Conservation (phyloP, 2,888 invertebrate genomes). For the Troglohyphantes excavatus region DNA sequence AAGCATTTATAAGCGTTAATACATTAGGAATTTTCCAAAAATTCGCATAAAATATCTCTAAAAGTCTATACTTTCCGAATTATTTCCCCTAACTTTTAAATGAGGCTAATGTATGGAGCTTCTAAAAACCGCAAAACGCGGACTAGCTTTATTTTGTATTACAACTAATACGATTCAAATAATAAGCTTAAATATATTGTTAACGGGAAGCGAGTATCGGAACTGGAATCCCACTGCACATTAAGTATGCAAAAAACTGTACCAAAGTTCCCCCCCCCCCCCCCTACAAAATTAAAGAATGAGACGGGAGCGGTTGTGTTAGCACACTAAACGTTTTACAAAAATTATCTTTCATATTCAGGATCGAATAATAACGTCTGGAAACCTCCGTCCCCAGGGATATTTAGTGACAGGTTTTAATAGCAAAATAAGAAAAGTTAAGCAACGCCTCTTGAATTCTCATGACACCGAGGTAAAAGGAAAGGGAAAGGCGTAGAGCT, state of each 20-base stretch:
- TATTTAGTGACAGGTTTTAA: constrained; percentile 47
- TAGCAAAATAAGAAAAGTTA: constrained; percentile 48
- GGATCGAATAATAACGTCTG: constrained; percentile 36
- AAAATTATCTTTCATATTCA: constrained; percentile 50
- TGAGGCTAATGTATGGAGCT: no score
- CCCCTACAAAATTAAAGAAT: constrained; percentile 31
- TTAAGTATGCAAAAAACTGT: constrained; percentile 38
- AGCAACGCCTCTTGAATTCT: constrained; percentile 11
- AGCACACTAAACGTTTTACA: constrained; percentile 36
- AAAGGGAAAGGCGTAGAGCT: background rate
- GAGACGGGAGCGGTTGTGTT: constrained; percentile 6
- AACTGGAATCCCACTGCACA: constrained; percentile 13
- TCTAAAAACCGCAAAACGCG: no score
- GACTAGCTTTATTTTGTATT: background rate
- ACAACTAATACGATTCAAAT: background rate
- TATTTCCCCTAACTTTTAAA: no score
- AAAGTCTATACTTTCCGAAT: no score
- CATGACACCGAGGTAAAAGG: constrained; percentile 22
- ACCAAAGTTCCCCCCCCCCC: background rate
- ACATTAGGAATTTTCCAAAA: no score
- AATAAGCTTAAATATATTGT: background rate
- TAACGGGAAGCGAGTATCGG: background rate
- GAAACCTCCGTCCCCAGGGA: constrained; percentile 39
- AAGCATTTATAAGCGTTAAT: no score
- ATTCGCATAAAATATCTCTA: no score